phyloP scores from a whole-genome alignment of 2,797 vertebrate species.

The Sebastes jordani region DNA sequence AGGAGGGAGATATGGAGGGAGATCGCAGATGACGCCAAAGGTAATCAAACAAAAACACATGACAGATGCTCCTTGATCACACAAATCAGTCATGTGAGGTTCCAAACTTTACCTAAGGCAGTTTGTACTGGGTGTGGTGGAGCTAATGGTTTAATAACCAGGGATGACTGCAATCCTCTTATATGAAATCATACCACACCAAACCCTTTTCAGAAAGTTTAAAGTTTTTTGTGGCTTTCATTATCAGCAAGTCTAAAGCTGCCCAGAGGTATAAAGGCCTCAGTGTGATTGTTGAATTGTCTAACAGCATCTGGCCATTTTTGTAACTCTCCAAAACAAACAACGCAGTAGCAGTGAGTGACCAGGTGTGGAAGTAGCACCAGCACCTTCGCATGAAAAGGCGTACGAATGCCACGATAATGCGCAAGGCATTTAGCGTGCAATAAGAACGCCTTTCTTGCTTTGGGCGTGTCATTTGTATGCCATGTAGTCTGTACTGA shows the following conservation, averaged over 20 bases:
- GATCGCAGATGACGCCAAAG: slow-evolving; percentile 11
- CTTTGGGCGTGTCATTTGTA: no score
- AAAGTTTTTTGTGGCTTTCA: not conserved
- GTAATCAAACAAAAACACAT: slow-evolving; percentile 12
- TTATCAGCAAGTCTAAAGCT: not conserved
- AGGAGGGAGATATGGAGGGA: not conserved
- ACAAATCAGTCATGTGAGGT: not conserved
- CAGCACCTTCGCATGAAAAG: no score
- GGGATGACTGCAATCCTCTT: no score
- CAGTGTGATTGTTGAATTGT: no score
- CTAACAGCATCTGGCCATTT: not conserved
- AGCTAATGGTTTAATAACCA: not conserved
- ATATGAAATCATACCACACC: not conserved
- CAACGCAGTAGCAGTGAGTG: not conserved
- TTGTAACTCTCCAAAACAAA: not conserved
- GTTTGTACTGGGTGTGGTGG: slow-evolving; percentile 4
- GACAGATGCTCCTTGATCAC: not conserved
- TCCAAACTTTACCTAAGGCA: not conserved
- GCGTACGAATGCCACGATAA: no score
- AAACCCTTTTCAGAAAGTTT: no score
- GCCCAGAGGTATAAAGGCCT: not conserved
- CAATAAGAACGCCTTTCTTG: no score
- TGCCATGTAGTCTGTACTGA: no score
- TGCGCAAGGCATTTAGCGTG: no score
- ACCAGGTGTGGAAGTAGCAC: not conserved